These are phyloP conservation scores for Hyposoter didymator DNA, from an alignment of 2,888 invertebrate species.

Conservation along the genomic window DNA sequence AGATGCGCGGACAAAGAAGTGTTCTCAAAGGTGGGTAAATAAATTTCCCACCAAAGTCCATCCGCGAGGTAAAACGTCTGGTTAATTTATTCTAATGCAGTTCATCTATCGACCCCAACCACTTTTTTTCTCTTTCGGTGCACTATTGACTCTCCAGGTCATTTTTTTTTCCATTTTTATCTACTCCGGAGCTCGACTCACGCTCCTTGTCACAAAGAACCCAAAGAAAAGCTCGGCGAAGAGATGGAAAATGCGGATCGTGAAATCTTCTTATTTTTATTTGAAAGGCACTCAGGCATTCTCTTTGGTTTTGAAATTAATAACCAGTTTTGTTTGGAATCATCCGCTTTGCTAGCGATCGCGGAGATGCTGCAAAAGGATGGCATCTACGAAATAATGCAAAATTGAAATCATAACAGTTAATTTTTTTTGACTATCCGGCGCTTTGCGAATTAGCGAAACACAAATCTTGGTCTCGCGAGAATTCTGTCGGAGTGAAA, in stretches of 20 bases:
- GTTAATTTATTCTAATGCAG: constrained; percentile 33
- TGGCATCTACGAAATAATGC: not conserved
- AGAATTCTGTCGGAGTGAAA: not conserved
- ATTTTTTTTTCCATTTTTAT: constrained; percentile 38
- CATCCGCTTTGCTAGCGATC: constrained; percentile 13
- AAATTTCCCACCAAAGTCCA: not conserved
- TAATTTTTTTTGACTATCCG: not conserved
- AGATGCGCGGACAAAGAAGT: not conserved
- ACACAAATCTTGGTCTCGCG: not conserved
- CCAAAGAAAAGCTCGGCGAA: constrained; percentile 5
- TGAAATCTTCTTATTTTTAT: constrained; percentile 29
- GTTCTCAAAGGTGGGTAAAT: not conserved
- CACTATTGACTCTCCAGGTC: constrained; percentile 5
- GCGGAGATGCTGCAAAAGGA: not conserved
- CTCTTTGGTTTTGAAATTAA: constrained; percentile 29
- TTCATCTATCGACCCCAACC: constrained; percentile 4
- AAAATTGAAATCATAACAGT: not conserved
- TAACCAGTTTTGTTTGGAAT: constrained; percentile 18
- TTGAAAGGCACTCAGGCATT: constrained; percentile 13
- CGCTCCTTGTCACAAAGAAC: constrained; percentile 23
- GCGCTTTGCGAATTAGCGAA: not conserved
- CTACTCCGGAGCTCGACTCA: not conserved
- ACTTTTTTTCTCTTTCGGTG: constrained; percentile 16
- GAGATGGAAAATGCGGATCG: constrained; percentile 13
- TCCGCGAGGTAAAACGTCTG: constrained; percentile 1